Conservation (phyloP, 30 jellyfish, hydroid and myxozoan genomes). For the Aurelia sp. region DNA sequence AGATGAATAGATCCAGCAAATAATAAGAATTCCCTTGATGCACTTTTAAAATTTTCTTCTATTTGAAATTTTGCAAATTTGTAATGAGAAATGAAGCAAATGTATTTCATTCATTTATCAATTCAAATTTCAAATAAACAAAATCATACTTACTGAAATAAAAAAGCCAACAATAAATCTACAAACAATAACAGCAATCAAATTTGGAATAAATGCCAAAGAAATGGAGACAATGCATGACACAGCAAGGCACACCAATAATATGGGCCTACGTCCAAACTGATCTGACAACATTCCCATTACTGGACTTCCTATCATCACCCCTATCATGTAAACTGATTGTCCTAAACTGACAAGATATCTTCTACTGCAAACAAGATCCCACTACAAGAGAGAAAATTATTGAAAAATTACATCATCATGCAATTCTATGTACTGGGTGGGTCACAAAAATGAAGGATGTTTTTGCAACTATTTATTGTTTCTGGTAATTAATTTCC, state of each 20-base stretch:
- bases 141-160: slow-evolving; percentile 44
- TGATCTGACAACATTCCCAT: slow-evolving; percentile 74
- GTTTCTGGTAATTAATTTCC: too few relatives aligned
- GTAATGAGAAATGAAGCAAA: too few relatives aligned
- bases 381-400: slow-evolving; percentile 51
- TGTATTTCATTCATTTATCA: not conserved
- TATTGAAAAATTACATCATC: too few relatives aligned
- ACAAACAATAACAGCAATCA: slow-evolving; percentile 15
- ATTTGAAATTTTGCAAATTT: too few relatives aligned
- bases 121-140: not conserved
- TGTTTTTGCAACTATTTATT: too few relatives aligned
- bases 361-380: slow-evolving; percentile 73
- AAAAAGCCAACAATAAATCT: slow-evolving; percentile 70
- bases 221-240: slow-evolving; percentile 34
- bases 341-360: slow-evolving; percentile 58
- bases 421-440: too few relatives aligned
- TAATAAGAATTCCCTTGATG: too few relatives aligned
- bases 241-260: slow-evolving; percentile 27
- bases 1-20: too few relatives aligned
- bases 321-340: slow-evolving; percentile 80
- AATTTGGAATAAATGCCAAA: slow-evolving; percentile 27
- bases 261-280: slow-evolving; percentile 73
- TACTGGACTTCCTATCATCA: slow-evolving; percentile 79
- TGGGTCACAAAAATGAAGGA: too few relatives aligned
- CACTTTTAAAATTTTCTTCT: too few relatives aligned